phyloP scores from a whole-genome alignment of 2,797 vertebrate species.

The Lindbergichthys nudifrons region DNA sequence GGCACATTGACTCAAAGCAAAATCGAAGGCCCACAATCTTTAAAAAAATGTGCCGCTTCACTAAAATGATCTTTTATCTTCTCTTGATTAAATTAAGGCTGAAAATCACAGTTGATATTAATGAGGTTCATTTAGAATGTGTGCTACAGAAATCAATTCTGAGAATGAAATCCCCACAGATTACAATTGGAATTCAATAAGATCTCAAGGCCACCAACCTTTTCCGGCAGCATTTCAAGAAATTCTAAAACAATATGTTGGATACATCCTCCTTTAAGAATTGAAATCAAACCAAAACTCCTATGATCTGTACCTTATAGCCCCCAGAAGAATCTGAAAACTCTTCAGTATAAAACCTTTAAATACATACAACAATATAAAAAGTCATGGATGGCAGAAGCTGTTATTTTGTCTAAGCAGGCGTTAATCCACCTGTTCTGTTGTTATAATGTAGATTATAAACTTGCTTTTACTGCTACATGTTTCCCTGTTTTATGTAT shows the following conservation, averaged over 20 bases:
- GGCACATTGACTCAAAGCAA: constrained; percentile 12
- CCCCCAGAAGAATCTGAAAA: constrained; percentile 2
- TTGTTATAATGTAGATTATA: constrained; percentile 5
- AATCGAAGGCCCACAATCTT: background rate
- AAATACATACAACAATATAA: constrained; percentile 27
- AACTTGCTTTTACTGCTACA: constrained; percentile 10
- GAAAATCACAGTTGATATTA: constrained; percentile 40
- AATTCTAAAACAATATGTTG: constrained; percentile 10
- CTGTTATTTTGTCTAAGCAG: constrained; percentile 3
- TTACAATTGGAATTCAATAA: constrained; percentile 29
- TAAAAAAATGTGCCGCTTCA: constrained; percentile 28
- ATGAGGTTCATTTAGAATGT: constrained; percentile 25
- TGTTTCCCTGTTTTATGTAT: background rate
- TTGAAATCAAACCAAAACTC: constrained; percentile 11
- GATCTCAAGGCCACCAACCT: constrained; percentile 42
- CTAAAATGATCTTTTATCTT: background rate
- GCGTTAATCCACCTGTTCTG: constrained; percentile 1
- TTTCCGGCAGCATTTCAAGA: constrained; percentile 65
- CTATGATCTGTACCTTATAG: constrained; percentile 1
- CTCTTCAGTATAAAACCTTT: constrained; percentile 25
- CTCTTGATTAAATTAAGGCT: constrained; percentile 33
- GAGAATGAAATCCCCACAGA: constrained; percentile 10
- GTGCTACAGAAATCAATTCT: constrained; percentile 29
- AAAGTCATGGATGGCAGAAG: background rate
- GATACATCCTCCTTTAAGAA: background rate